Evolutionary conservation across 2,888 invertebrate genomes (phyloP).

Genomic region (Drosophila kokeensis): DNA sequence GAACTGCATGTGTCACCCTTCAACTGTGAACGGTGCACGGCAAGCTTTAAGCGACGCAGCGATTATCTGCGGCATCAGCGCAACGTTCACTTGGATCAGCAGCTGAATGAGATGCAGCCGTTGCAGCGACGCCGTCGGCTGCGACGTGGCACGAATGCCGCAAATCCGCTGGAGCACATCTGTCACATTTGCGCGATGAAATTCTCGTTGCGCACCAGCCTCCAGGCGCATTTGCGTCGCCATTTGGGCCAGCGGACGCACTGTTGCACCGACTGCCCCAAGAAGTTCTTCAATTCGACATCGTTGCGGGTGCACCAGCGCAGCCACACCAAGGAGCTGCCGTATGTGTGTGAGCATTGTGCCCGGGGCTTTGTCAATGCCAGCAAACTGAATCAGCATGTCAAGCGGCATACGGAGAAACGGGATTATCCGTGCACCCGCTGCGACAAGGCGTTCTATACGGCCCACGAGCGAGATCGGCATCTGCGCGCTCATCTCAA

Average conservation of each 20-base stretch:
- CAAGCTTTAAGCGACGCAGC: conserved; percentile 69
- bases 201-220: conserved; percentile 77
- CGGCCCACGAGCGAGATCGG: conserved; percentile 79
- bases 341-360: conserved; percentile 82
- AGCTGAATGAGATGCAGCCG: conserved; percentile 15
- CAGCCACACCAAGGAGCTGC: conserved; percentile 80
- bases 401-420: conserved; percentile 76
- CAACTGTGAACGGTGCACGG: conserved; percentile 62
- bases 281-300: conserved; percentile 77
- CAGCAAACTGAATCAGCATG: conserved; percentile 82
- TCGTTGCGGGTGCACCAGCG: conserved; percentile 76
- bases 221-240: conserved; percentile 73
- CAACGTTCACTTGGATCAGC: conserved; percentile 58
- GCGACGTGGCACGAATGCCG: not conserved
- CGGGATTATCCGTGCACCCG: conserved; percentile 76
- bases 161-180: conserved; percentile 67
- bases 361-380: conserved; percentile 81
- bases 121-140: conserved; percentile 20
- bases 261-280: conserved; percentile 72
- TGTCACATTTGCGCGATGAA: conserved; percentile 81
- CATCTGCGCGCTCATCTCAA: conserved; percentile 80
- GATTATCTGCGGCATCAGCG: conserved; percentile 71
- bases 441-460: conserved; percentile 81
- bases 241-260: conserved; percentile 74
- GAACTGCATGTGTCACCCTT: conserved; percentile 81